Evolutionary conservation across 2,113 vertebrate species (phyloP), one percentile per base, ranked within the genome.

Genomic region (Crotophaga sulcirostris): DNA sequence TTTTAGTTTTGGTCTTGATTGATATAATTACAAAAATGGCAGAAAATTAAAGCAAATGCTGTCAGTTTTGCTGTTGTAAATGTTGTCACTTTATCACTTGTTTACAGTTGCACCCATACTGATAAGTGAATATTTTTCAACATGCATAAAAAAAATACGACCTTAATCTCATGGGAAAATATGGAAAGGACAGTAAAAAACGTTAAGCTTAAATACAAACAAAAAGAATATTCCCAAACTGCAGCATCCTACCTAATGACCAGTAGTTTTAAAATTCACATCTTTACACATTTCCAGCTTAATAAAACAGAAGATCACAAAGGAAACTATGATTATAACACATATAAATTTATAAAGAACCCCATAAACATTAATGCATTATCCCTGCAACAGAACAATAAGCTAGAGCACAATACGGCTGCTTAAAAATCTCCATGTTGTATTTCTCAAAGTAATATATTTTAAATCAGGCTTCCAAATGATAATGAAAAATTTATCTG

Each of bases 1-100:
- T 98, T 98, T 98, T 98, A 97, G 98, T 98, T 98, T 98, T 97
- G 98, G 97, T 98, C 98, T 98, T 98, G 98, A 98, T 98, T 98
- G 98, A 98, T 98, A 98, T 98, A 98, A 98, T 98, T 98, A 98
- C 98, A 98, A 97, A 98, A 98, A 98, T 98, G 97, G 98, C 97
- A 98, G 98, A 98, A 98, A 98, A 98, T 98, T 98, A 98, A 98
- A 98, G 97, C 97, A 97, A 98, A 98, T 97, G 97, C 98, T 98
- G 98, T 98, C 97, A 97, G 97, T 97, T 98, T 98, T 97, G 97
- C 98, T 97, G 97, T 97, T 97, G 97, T 97, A 97, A 97, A 98
- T 93, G 97, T 97, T 97, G 98, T 98, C 97, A 97, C 97, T 98
- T 98, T 98, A 98, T 98, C 98, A 97, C 97, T 98, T 98, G 98